phyloP scores from a whole-genome alignment of 2,113 vertebrate species.

The Brachypteracias leptosomus region DNA sequence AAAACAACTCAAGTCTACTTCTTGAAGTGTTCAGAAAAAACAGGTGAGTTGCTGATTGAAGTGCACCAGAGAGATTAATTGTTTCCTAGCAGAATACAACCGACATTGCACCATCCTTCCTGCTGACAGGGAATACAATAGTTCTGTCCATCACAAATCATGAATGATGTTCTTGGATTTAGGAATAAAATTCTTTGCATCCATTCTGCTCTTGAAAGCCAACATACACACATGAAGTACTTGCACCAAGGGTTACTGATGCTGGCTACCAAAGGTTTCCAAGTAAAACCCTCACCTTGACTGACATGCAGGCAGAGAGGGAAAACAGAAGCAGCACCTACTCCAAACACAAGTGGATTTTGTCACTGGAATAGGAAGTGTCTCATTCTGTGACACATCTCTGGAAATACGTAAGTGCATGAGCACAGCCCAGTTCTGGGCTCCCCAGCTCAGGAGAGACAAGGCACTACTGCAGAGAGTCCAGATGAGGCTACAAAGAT shows the following conservation, averaged over 20 bases:
- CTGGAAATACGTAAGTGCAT: accelerated
- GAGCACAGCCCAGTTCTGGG: accelerated
- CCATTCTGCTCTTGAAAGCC: neutral
- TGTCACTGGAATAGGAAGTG: neutral
- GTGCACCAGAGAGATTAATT: neutral
- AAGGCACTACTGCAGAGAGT: no score
- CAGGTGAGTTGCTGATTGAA: neutral
- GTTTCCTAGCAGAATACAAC: neutral
- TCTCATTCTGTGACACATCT: neutral
- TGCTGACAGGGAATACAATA: neutral
- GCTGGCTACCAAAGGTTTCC: neutral
- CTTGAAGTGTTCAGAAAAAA: neutral
- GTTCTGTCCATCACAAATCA: neutral
- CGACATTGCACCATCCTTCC: neutral
- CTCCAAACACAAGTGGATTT: neutral
- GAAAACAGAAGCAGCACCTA: neutral
- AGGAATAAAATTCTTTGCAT: neutral
- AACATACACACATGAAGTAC: neutral
- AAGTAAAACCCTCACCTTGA: neutral
- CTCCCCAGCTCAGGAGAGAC: no score
- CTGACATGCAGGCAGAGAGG: accelerated
- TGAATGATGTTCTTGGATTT: neutral
- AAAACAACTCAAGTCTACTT: neutral
- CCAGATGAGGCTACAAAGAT: no score
- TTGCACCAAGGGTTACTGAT: neutral